phyloP scores from a whole-genome alignment of 2,113 vertebrate genomes.

The Sterrhoptilus dennistouni region DNA sequence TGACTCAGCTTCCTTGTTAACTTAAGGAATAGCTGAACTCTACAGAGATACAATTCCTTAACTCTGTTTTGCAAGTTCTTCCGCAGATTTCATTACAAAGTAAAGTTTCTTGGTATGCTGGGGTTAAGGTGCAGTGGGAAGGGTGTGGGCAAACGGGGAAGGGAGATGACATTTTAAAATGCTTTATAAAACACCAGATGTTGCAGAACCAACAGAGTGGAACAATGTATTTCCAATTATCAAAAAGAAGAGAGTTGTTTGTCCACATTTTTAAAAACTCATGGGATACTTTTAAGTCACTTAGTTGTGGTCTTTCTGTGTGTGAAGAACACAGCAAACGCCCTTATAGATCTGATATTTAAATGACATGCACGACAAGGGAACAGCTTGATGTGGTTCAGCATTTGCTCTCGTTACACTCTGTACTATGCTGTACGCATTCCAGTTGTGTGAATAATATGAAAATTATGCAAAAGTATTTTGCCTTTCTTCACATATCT shows the following conservation, averaged over 20 bases:
- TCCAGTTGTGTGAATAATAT: conserved; percentile 69
- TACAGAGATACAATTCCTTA: neutral
- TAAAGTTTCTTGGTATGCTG: conserved; percentile 26
- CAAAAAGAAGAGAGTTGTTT: conserved; percentile 68
- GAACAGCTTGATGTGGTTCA: conserved; percentile 71
- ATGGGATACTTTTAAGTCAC: conserved; percentile 66
- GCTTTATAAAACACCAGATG: conserved; percentile 68
- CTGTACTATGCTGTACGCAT: conserved; percentile 74
- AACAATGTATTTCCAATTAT: conserved; percentile 67
- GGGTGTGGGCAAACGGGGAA: neutral
- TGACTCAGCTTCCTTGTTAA: neutral
- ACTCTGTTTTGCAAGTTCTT: conserved; percentile 6
- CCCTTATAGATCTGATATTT: conserved; percentile 68
- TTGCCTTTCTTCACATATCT: conserved; percentile 45
- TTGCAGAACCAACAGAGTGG: conserved; percentile 51
- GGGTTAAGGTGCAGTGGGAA: conserved; percentile 39
- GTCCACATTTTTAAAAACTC: conserved; percentile 68
- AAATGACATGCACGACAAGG: conserved; percentile 65
- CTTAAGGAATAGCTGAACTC: neutral
- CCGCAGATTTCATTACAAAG: neutral
- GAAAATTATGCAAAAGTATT: conserved; percentile 57
- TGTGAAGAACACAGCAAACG: conserved; percentile 53
- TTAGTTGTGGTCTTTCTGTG: conserved; percentile 69
- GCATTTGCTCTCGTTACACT: conserved; percentile 67
- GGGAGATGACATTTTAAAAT: conserved; percentile 57